Evolutionary conservation across 2,797 vertebrate species (phyloP), one percentile per base, ranked within the genome.

Genomic region (Sylvilagus floridanus): DNA sequence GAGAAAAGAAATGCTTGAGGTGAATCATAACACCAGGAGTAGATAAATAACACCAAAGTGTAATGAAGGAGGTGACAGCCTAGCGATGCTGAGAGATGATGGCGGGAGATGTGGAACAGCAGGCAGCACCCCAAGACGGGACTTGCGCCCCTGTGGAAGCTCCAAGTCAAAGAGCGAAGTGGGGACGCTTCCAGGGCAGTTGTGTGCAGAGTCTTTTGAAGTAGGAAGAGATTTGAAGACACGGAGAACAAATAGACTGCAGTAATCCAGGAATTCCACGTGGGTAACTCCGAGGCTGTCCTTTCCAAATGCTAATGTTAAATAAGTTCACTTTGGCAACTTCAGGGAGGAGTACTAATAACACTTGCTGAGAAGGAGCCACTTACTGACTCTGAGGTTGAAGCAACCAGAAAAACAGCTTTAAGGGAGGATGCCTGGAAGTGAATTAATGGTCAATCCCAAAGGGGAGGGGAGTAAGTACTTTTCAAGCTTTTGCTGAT

Each of bases 401-500:
- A 95, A 95, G 76, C 62, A 95, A 96, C 93, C 79, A 95, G 88
- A 77, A 96, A 97, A 96, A 84, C 85, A 96, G 57, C 63, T 89
- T 87, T 88, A 65, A 21, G 88, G 73, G 93, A 96, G 86, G 95
- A 94, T 57, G 54, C 82, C 93, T 87, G 54, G 50, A 86, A 96
- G 72, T 78, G 73, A 96, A 71, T 93, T 86, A 92, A 96, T 84
- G 90, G 88, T 54, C 92, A 92, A 37, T 96, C 82, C 82, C 93
- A 84, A 93, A n/a, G 52, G 77, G 30, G 35, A 95, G 86, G 63
- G 86, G 75, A 84, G 76, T 92, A 95, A 97, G 96, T 95, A 93
- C 30, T 78, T 96, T 93, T 82, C 92, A 83, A 90, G 79, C 78
- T 76, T 76, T 93, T 92, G 95, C 96, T 85, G 83, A 95, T 94